Evolutionary conservation across 2,888 invertebrate genomes (phyloP), one percentile per base, ranked within the genome.

Genomic region (Drosophila putrida): DNA sequence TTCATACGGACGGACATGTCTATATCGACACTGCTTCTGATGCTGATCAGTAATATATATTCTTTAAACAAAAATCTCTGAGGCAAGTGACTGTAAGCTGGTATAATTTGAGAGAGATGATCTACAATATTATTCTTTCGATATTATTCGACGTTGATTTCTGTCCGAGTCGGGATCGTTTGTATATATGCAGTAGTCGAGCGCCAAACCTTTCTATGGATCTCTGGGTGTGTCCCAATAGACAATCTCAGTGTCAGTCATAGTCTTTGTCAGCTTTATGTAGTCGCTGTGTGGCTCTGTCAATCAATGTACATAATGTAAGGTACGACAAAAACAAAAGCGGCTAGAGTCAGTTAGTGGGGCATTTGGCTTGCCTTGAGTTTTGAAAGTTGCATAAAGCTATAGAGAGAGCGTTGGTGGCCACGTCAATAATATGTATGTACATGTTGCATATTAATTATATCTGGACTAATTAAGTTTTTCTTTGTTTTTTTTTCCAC

Each of bases 261-360:
- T 59, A 60, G 38, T 38, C 68, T 47, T 51, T 43, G 55, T 78
- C 67, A 53, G 66, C 62, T 66, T 67, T 36, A 20, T 20, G 20
- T 3, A 64, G 67, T 77, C 62, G 60, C 64, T 78, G 80, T 80
- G 81, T 78, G 81, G 81, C 71, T 77, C 83, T 81, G 81, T 80
- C 81, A 82, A 82, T 81, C 80, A 80, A 67, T 71, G 66, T 74
- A n/a, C n/a, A n/a, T n/a, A 72, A 72, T 50, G 65, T 66, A 66
- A 54, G 65, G 33, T 49, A 33, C 36, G 27, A 35, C 61, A 64
- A 9, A 43, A 59, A 53, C 51, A 58, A 39, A 35, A 36, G 44
- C 27, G 36, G 20, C 35, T 43, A 38, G 6, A 46, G 51, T 59
- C 59, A 53, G 39, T 49, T 57, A 67, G 60, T 31, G 38, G 43